phyloP scores from a whole-genome alignment of 2,797 vertebrate genomes.

The Coilia nasus region DNA sequence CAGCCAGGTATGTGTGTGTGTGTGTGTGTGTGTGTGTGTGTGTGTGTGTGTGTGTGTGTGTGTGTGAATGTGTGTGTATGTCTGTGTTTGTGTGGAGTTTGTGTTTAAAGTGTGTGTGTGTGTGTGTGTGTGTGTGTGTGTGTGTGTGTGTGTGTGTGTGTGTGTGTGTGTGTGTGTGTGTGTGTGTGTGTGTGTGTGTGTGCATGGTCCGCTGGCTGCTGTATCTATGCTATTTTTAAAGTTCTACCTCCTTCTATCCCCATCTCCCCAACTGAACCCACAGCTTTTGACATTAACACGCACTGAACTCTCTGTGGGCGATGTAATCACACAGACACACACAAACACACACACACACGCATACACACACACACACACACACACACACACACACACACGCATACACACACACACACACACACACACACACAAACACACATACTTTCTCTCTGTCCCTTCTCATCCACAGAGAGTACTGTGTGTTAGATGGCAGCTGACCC shows the following conservation, averaged over 20 bases:
- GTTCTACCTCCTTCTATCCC: background rate
- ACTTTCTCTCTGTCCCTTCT: no score
- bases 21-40: background rate
- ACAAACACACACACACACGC: background rate
- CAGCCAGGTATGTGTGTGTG: background rate
- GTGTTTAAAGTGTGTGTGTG: background rate
- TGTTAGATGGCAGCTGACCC: no score
- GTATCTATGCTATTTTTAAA: background rate
- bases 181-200: background rate
- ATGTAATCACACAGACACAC: background rate
- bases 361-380: slow-evolving; percentile 8
- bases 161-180: background rate
- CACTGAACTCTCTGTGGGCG: slow-evolving; percentile 39
- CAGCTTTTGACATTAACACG: slow-evolving; percentile 38
- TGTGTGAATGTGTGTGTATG: background rate
- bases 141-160: background rate
- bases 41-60: background rate
- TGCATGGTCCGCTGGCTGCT: background rate
- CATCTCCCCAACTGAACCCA: slow-evolving; percentile 39
- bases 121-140: background rate
- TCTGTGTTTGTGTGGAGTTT: no score
- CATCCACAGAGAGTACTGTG: no score
- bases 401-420: slow-evolving; percentile 19
- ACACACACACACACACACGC: background rate
- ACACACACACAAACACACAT: slow-evolving; percentile 22